A percentile compares a stretch with the other conserved stretches of the same genome.
These are phyloP conservation scores for Turdus rufiventris DNA, from an alignment of 2,113 vertebrate genomes.

Conservation along the genomic window DNA sequence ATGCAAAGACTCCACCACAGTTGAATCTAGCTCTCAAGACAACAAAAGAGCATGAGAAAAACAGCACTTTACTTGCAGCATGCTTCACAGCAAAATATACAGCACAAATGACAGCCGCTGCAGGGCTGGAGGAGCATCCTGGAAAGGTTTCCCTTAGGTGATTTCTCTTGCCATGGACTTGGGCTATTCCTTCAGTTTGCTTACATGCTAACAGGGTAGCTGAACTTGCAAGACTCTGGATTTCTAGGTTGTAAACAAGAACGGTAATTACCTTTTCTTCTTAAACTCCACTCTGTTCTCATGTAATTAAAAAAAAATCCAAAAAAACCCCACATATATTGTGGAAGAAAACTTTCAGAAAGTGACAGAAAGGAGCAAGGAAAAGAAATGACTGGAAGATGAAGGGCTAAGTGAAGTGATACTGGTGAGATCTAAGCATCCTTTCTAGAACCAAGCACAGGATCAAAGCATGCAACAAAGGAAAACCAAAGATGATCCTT, in stretches of 20 bases:
- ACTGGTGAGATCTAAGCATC: not conserved
- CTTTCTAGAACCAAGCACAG: not conserved
- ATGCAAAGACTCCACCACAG: not conserved
- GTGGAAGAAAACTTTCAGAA: not conserved
- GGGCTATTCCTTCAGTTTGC: not conserved
- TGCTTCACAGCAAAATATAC: not conserved
- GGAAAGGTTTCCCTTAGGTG: not conserved
- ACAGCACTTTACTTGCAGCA: not conserved
- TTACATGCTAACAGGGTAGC: not conserved
- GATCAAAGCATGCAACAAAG: not conserved
- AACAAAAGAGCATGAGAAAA: not conserved
- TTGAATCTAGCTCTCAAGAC: not conserved
- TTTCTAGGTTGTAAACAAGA: not conserved
- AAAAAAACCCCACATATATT: not conserved
- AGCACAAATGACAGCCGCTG: fast-evolving
- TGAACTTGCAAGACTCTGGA: fast-evolving
- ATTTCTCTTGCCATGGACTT: not conserved
- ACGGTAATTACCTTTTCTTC: not conserved
- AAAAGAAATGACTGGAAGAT: not conserved
- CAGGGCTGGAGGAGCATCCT: not conserved
- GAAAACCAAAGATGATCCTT: not conserved
- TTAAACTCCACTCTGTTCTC: not conserved
- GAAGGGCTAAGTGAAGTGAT: not conserved
- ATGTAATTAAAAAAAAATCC: not conserved
- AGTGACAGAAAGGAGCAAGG: not conserved